phyloP scores from a whole-genome alignment of 1,140 invertebrate species.

The Cephus cinctus region DNA sequence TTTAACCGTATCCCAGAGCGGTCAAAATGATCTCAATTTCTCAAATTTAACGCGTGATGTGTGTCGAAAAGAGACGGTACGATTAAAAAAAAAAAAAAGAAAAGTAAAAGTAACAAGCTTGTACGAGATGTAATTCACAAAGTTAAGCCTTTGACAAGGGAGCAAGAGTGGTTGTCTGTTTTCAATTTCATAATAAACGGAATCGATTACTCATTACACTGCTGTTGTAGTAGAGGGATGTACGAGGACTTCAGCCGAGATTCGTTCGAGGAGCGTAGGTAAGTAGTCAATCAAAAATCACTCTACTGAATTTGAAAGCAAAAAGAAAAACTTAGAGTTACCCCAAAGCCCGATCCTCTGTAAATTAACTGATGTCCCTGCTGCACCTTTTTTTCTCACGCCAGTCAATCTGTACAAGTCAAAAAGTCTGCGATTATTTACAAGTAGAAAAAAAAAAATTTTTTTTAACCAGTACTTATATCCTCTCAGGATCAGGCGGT shows the following conservation, averaged over 20 bases:
- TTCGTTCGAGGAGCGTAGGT: constrained; percentile 82
- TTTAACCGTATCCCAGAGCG: background rate
- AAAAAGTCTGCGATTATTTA: too few species aligned
- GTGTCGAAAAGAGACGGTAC: too few species aligned
- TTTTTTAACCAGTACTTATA: too few species aligned
- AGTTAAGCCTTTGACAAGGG: constrained; percentile 51
- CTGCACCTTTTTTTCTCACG: background rate
- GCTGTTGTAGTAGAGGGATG: constrained; percentile 62
- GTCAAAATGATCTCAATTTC: background rate
- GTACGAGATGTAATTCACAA: constrained; percentile 46
- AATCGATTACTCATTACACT: constrained; percentile 52
- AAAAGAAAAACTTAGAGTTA: background rate
- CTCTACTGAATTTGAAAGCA: constrained; percentile 1
- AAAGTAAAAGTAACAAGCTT: too few species aligned
- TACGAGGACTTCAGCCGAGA: constrained; percentile 84
- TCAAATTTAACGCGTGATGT: too few species aligned
- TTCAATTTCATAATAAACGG: constrained; percentile 29
- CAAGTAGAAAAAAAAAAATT: too few species aligned
- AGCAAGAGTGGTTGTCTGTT: constrained; percentile 36
- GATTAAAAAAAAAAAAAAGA: too few species aligned
- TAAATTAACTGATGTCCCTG: too few species aligned
- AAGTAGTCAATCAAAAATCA: constrained; percentile 42
- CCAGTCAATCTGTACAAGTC: too few species aligned
- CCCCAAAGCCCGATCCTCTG: too few species aligned
- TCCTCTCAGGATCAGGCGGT: too few species aligned